Conservation (phyloP, 2,888 invertebrate genomes). For the Oxycera nigricornis region DNA sequence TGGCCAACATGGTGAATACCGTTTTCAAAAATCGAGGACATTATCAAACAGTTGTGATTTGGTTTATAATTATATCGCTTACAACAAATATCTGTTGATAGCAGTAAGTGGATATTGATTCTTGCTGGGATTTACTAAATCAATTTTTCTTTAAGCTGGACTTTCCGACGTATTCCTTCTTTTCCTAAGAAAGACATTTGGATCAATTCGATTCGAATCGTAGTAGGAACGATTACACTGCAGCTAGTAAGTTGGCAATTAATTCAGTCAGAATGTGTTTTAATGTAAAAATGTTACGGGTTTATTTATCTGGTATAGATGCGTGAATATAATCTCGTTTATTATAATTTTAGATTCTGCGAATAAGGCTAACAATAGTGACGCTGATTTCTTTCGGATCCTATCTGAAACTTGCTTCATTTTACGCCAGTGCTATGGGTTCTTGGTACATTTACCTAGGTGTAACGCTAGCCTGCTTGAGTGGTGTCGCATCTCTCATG, state of each 20-base stretch:
- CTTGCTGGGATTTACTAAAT: too few species aligned
- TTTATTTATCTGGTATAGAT: too few species aligned
- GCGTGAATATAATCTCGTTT: too few species aligned
- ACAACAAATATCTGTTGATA: constrained; percentile 56
- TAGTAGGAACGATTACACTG: constrained; percentile 67
- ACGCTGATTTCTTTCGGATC: constrained; percentile 51
- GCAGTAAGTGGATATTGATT: too few species aligned
- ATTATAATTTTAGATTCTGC: neutral
- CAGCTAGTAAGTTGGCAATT: constrained; percentile 59
- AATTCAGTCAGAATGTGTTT: too few species aligned
- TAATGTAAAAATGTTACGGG: too few species aligned
- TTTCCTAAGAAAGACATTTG: constrained; percentile 69
- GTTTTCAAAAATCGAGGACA: constrained; percentile 56
- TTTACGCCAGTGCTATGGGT: constrained; percentile 54
- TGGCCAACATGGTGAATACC: constrained; percentile 58
- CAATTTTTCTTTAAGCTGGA: constrained; percentile 54
- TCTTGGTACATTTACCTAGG: constrained; percentile 53
- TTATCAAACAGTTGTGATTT: constrained; percentile 59
- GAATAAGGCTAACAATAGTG: neutral
- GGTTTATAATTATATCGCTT: constrained; percentile 58
- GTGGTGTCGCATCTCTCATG: constrained; percentile 60
- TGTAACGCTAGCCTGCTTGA: constrained; percentile 55
- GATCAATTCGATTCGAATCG: constrained; percentile 66
- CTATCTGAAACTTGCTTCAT: constrained; percentile 53
- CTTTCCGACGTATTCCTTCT: constrained; percentile 65